A percentile compares a stretch with the other conserved stretches of the same genome.
These are phyloP conservation scores for Lithophane leautieri DNA, from an alignment of 2,888 invertebrate genomes.

Conservation along the genomic window DNA sequence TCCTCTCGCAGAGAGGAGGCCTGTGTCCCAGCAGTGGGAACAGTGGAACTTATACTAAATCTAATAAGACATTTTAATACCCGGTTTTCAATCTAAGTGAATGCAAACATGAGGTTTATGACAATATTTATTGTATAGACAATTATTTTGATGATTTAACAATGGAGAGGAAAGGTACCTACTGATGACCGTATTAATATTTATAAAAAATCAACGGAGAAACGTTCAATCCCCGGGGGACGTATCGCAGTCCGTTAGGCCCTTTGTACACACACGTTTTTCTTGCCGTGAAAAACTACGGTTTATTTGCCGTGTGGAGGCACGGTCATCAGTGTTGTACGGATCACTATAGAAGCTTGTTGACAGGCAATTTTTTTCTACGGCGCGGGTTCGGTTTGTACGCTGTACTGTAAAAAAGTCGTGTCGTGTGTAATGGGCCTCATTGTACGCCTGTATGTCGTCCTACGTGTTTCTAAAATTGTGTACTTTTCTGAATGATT, in stretches of 20 bases:
- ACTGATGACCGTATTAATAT: constrained; percentile 62
- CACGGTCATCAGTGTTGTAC: too few species aligned
- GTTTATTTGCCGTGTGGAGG: too few species aligned
- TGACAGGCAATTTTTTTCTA: too few species aligned
- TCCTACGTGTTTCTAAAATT: constrained; percentile 50
- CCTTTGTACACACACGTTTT: too few species aligned
- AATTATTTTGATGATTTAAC: constrained; percentile 45
- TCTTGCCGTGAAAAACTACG: too few species aligned
- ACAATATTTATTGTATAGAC: constrained; percentile 8
- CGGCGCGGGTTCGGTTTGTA: too few species aligned
- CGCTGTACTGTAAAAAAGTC: too few species aligned
- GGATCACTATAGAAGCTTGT: too few species aligned
- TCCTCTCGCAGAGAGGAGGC: too few species aligned
- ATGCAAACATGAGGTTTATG: background rate
- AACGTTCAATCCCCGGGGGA: constrained; percentile 42
- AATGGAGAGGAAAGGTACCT: constrained; percentile 29
- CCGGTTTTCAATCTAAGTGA: background rate
- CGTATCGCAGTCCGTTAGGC: constrained; percentile 31
- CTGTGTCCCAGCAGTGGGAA: too few species aligned
- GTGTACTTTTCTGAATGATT: constrained; percentile 56
- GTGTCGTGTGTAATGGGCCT: too few species aligned
- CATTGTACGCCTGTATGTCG: constrained; percentile 44
- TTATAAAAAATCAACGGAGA: constrained; percentile 64
- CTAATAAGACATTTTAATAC: background rate
- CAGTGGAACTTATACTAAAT: too few species aligned